Evolutionary conservation across 2,888 invertebrate genomes (phyloP).

Genomic region (Xiphydria camelus): DNA sequence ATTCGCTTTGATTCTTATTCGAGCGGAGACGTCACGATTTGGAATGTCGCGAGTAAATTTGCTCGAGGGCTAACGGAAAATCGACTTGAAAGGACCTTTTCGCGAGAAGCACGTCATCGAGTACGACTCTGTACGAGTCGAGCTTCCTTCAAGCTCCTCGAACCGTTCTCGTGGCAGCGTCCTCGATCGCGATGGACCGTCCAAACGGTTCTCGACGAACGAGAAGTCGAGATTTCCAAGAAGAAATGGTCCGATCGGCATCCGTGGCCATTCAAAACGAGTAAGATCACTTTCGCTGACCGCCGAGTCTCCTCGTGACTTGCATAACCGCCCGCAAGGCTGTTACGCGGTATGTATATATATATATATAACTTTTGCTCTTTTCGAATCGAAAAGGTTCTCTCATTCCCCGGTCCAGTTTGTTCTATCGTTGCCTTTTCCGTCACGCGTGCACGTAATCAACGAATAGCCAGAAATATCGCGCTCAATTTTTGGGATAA

Average conservation of each 20-base stretch:
- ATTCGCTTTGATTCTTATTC: too few species aligned
- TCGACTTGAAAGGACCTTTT: too few species aligned
- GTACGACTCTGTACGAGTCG: neutral
- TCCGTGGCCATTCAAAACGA: conserved; percentile 19
- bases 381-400: too few species aligned
- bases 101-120: neutral
- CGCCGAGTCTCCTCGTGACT: conserved; percentile 26
- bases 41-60: too few species aligned
- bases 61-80: too few species aligned
- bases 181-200: neutral
- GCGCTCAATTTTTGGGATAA: too few species aligned
- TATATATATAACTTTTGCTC: too few species aligned
- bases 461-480: too few species aligned
- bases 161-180: neutral
- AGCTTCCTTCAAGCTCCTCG: neutral
- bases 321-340: conserved; percentile 25
- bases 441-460: too few species aligned
- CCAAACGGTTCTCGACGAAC: neutral
- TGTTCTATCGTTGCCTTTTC: too few species aligned
- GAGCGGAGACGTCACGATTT: too few species aligned
- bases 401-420: too few species aligned
- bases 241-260: conserved; percentile 16
- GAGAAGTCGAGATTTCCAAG: conserved; percentile 1
- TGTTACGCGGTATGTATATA: conserved; percentile 16
- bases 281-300: conserved; percentile 48